A percentile compares a stretch with the other conserved stretches of the same genome.
Evolutionary conservation across 2,888 invertebrate genomes (phyloP).

Genomic region (Agriotes lineatus): DNA sequence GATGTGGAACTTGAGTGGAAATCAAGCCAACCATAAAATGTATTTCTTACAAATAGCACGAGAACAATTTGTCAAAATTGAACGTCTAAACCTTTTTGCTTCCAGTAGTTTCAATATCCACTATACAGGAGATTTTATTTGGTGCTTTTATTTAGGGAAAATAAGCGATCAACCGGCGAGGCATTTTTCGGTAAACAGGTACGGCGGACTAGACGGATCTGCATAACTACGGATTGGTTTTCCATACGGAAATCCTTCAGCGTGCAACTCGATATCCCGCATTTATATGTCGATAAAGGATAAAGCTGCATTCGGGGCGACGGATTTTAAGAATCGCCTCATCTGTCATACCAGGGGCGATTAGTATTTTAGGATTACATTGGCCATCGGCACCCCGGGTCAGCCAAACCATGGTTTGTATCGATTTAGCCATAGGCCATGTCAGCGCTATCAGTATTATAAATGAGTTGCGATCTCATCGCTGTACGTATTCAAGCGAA

Average conservation of each 20-base stretch:
- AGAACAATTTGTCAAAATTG: slow-evolving; percentile 48
- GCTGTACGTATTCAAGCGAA: slow-evolving; percentile 47
- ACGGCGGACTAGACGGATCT: not conserved
- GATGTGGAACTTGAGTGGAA: slow-evolving; percentile 38
- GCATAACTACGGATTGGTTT: not conserved
- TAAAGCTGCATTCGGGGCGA: not conserved
- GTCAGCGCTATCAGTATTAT: slow-evolving; percentile 47
- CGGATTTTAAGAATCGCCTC: not conserved
- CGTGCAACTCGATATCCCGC: not conserved
- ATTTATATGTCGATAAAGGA: slow-evolving; percentile 4
- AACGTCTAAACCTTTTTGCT: slow-evolving; percentile 37
- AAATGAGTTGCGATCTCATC: slow-evolving; percentile 52
- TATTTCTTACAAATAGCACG: slow-evolving; percentile 41
- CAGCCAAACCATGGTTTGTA: slow-evolving; percentile 33
- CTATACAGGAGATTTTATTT: slow-evolving; percentile 6
- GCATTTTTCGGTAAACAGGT: not conserved
- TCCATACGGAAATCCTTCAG: not conserved
- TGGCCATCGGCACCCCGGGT: slow-evolving; percentile 25
- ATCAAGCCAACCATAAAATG: slow-evolving; percentile 45
- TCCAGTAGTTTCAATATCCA: slow-evolving; percentile 15
- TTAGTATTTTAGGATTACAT: slow-evolving; percentile 26
- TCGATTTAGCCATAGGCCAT: slow-evolving; percentile 47
- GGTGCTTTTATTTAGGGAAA: slow-evolving; percentile 13
- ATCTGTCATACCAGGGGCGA: not conserved
- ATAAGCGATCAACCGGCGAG: not conserved